Percentiles rank a stretch among this genome's conserved stretches.
phyloP scores from a whole-genome alignment of 1,140 invertebrate genomes.

The Drosophila setifemur region DNA sequence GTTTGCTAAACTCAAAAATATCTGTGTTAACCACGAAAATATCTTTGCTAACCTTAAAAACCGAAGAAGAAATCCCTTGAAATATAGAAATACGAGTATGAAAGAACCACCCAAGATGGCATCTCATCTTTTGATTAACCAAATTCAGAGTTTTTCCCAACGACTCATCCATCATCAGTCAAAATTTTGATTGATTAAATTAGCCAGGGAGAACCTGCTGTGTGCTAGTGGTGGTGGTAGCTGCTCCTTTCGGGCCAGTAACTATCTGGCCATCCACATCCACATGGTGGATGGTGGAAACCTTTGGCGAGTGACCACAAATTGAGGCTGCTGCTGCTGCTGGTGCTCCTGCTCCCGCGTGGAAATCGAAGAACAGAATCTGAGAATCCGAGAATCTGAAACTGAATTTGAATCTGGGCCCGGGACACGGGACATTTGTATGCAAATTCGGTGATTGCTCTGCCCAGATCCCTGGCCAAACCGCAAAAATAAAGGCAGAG shows the following conservation, averaged over 20 bases:
- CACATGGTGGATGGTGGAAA: background rate
- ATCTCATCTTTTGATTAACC: too few species aligned
- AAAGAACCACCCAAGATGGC: background rate
- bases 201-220: background rate
- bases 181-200: background rate
- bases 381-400: background rate
- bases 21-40: too few species aligned
- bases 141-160: too few species aligned
- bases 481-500: background rate
- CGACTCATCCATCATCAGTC: background rate
- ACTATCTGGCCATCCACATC: background rate
- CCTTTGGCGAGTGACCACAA: background rate
- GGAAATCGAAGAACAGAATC: slow-evolving; percentile 29
- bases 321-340: background rate
- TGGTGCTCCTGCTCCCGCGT: background rate
- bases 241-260: background rate
- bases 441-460: slow-evolving; percentile 73
- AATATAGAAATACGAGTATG: too few species aligned
- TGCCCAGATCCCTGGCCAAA: slow-evolving; percentile 12
- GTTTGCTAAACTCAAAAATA: too few species aligned
- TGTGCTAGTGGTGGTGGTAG: background rate
- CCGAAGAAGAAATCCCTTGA: too few species aligned
- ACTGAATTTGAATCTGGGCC: slow-evolving; percentile 22
- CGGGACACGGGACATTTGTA: slow-evolving; percentile 47
- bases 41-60: too few species aligned